Base-by-base conservation (phyloP, 2,888 invertebrate genomes). In the Tiliacea aurago region DNA sequence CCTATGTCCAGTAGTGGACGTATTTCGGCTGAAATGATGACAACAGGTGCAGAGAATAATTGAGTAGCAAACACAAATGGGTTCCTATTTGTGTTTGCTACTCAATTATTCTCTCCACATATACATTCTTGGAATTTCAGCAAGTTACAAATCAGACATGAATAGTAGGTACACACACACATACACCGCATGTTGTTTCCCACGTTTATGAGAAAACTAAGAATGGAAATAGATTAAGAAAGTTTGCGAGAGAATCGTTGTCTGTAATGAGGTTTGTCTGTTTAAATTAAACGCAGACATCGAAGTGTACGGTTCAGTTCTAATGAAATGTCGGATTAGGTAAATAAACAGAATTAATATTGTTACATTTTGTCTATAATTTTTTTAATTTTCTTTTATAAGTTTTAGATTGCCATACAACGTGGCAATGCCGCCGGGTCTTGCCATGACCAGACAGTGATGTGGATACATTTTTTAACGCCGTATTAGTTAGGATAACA, bases 131-230 rank as follows among this genome's bases (percentile, higher is more conserved):
- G 67, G 20, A 28, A 62, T 63, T 47, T 53, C 10, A 49, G 7
- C 37, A 47, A 69, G n/a, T 47, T n/a, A 20, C 63, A n/a, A 62
- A 70, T 73, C 41, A 55, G 33, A 58, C 28, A 45, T 37, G 43
- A 45, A 49, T 13, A 6, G 10, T n/a, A 64, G 15, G n/a, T 33
- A 56, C 37, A 37, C 15, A 55, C 33, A 65, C 64, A 56, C 72
- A 84, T 72, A 75, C 64, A 70, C 73, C 86, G 84, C 85, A 78
- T 91, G 90, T 90, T 91, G 89, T 90, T 92, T 91, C 91, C 89
- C 90, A 91, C 91, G 89, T 93, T 92, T 92, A 93, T 92, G 91
- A 91, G 92, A 89, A 93, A 93, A 93, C 92, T 93, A 93, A 93
- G 93, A 92, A 93, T 93, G 86, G 89, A 86, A 93, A 90, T 88